Evolutionary conservation across 2,113 vertebrate genomes (phyloP).

Genomic region (Mormyrus lacerda): DNA sequence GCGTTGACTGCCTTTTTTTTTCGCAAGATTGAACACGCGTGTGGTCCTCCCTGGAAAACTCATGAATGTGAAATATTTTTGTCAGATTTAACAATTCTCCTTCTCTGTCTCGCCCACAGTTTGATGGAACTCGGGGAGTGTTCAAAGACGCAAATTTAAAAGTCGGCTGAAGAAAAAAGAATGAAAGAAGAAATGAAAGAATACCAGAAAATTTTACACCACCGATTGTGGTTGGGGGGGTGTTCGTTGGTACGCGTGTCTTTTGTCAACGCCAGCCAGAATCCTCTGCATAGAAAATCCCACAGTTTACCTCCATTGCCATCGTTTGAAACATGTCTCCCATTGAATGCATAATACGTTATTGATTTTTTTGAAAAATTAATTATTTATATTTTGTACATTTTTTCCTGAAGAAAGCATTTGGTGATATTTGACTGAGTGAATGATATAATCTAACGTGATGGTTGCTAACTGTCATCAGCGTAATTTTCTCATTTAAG

Average conservation of each 20-base stretch:
- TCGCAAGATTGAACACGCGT: slow-evolving; percentile 41
- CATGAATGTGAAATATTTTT: slow-evolving; percentile 43
- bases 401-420: background rate
- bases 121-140: slow-evolving; percentile 39
- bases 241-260: background rate
- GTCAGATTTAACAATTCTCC: slow-evolving; percentile 43
- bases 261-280: slow-evolving; percentile 6
- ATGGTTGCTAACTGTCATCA: background rate
- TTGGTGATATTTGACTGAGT: background rate
- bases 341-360: background rate
- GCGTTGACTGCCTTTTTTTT: slow-evolving; percentile 34
- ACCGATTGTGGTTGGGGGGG: background rate
- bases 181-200: slow-evolving; percentile 8
- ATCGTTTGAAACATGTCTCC: background rate
- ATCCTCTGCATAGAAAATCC: background rate
- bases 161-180: slow-evolving; percentile 25
- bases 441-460: background rate
- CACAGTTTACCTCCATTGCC: background rate
- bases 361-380: background rate
- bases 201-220: slow-evolving; percentile 11
- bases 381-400: background rate
- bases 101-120: slow-evolving; percentile 42
- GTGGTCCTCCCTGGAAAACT: slow-evolving; percentile 39
- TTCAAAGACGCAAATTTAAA: slow-evolving; percentile 39
- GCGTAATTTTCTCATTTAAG: background rate